Base-by-base conservation (phyloP, 2,797 vertebrate species). In the Gallinago nigripennis region DNA sequence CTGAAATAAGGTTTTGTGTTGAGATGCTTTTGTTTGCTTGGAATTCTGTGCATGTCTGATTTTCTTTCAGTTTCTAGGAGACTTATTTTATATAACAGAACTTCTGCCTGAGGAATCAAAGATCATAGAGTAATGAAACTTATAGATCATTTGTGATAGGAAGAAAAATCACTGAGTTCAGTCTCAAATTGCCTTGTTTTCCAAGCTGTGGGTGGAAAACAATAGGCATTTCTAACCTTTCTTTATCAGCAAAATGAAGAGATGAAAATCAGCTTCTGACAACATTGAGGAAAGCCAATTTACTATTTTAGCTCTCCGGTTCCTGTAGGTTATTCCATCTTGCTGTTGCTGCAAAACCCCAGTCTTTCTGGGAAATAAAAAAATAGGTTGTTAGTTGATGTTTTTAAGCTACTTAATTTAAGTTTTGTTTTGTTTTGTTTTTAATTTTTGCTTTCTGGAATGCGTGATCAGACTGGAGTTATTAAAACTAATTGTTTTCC, bases 71-170 rank as follows among this genome's bases (percentile, higher is more conserved):
- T 96, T 96, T 97, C 91, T 63, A 92, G 51, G 75, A 96, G 70
- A 46, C 41, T 97, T 97, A 87, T 92, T 95, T 90, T 95, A 80
- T 94, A 71, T 94, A 96, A 81, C 82, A 90, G 64, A 96, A 88
- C 70, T 81, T 90, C 95, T 96, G 98, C 98, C 97, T 90, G 81
- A 98, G 97, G 97, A 97, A 94, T 96, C 96, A 96, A 96, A 96
- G 95, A 97, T 97, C 93, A 97, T 92, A 97, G 94, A 96, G 69
- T 98, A 98, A 98, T 98, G 97, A 98, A 98, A 97, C 91, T 96
- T 98, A 98, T 98, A 97, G 96, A 98, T 98, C 98, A 98, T 97
- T 96, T 94, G 71, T 97, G 97, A 98, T 97, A 97, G 96, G 95
- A 98, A 97, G 97, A 97, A 97, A 98, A 97, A 97, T 97, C 80